Evolutionary conservation across 2,888 invertebrate species (phyloP).

Genomic region (Nomada hirtipes): DNA sequence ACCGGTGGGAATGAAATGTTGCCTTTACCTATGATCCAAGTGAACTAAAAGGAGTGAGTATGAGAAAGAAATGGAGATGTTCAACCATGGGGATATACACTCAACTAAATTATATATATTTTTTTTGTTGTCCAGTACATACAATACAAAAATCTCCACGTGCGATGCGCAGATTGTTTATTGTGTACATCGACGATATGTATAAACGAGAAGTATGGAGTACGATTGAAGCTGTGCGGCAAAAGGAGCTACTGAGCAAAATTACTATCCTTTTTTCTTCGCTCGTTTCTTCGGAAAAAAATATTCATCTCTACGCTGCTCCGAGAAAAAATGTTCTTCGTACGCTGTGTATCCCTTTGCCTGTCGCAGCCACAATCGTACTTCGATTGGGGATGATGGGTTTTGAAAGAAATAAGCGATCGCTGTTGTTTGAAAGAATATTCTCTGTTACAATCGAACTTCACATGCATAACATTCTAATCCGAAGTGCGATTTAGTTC

Average conservation of each 20-base stretch:
- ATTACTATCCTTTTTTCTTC: neutral
- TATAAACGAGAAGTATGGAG: neutral
- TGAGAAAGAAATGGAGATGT: neutral
- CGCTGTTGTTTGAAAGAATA: conserved; percentile 38
- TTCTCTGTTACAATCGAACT: conserved; percentile 37
- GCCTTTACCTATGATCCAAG: neutral
- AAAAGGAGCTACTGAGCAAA: neutral
- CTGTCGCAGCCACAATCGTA: neutral
- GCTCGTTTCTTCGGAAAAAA: neutral
- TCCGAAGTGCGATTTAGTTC: neutral
- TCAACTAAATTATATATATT: conserved; percentile 43
- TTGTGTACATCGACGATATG: conserved; percentile 20
- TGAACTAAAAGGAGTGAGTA: neutral
- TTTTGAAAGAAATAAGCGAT: conserved; percentile 41
- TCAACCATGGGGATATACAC: neutral
- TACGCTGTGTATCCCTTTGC: neutral
- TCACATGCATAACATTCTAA: neutral
- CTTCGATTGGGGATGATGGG: neutral
- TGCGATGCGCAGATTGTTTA: neutral
- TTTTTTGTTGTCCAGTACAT: conserved; percentile 39
- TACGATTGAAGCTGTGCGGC: conserved; percentile 2
- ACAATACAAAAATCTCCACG: conserved; percentile 38
- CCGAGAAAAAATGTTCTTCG: neutral
- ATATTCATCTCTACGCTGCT: neutral
- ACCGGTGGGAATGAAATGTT: neutral